Evolutionary conservation across 2,888 invertebrate genomes (phyloP), one percentile per base, ranked within the genome.

Genomic region (Netelia virgata): DNA sequence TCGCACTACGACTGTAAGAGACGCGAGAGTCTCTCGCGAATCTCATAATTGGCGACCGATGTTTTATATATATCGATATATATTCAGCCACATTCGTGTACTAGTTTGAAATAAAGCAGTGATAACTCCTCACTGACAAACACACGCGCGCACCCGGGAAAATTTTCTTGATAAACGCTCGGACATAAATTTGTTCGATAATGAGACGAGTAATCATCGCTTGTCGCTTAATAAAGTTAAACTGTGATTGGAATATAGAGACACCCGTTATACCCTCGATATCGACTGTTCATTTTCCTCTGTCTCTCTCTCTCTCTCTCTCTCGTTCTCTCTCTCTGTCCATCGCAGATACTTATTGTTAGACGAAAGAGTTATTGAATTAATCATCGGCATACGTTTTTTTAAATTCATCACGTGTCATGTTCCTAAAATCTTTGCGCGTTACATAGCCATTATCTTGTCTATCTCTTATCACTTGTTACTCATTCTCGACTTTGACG

Each of bases 151-250:
- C n/a, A 55, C 3, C 72, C 53, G 76, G 84, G 84, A 87, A 89
- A 89, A 87, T 66, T 86, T 68, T 75, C 72, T 59, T 69, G 76
- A 55, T 85, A 87, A 89, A 89, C 87, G 90, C 88, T 77, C 50
- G n/a, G 87, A 88, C 89, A 90, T 91, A 90, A 91, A 91, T 91
- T 87, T 86, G 78, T 69, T 82, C 83, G 86, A 88, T 91, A 90
- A 91, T 90, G 88, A 91, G 91, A 89, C 88, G 88, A 87, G 86
- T 90, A 90, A 91, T 90, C 88, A 90, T 90, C 88, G 88, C 89
- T 89, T 90, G 89, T 87, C 89, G 87, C 88, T 87, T 88, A 88
- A 87, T 28, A 28, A 77, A 77, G 41, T 88, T 89, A 89, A 89
- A 70, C 63, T 63, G 20, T 14, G 43, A 68, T 87, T 81, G 87